These are phyloP conservation scores for Chloebia gouldiae DNA, from an alignment of 2,113 vertebrate genomes.

Conservation along the genomic window DNA sequence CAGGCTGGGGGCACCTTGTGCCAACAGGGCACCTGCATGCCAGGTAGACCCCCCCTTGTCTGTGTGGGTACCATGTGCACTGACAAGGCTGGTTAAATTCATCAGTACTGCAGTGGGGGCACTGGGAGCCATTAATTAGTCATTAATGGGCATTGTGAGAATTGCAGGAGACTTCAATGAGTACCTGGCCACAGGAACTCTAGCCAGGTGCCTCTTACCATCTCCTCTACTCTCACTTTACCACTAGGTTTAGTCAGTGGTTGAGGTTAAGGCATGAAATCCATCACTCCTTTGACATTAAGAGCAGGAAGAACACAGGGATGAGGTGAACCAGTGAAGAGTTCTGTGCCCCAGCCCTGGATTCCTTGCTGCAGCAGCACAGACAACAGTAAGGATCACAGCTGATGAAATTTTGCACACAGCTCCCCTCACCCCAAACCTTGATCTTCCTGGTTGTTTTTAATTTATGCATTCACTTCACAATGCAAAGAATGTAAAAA, in stretches of 20 bases:
- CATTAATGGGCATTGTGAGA: neutral
- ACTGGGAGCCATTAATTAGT: neutral
- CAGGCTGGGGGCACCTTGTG: neutral
- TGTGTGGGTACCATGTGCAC: rapidly evolving
- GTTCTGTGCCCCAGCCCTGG: neutral
- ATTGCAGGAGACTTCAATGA: neutral
- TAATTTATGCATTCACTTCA: neutral
- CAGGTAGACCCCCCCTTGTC: rapidly evolving
- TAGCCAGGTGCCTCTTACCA: neutral
- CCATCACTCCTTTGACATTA: neutral
- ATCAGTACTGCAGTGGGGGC: neutral
- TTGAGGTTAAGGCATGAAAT: neutral
- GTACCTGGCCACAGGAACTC: neutral
- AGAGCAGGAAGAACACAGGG: neutral
- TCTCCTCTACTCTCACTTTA: neutral
- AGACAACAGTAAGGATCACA: neutral
- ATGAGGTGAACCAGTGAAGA: neutral
- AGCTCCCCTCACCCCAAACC: neutral
- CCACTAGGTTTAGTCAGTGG: neutral
- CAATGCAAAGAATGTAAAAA: neutral
- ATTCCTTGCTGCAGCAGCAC: neutral
- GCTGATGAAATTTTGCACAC: neutral
- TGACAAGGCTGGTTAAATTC: neutral
- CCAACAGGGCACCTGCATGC: neutral
- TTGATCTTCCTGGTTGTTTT: neutral